Conservation (phyloP, 2,113 vertebrate species). For the Epinephelus lanceolatus region DNA sequence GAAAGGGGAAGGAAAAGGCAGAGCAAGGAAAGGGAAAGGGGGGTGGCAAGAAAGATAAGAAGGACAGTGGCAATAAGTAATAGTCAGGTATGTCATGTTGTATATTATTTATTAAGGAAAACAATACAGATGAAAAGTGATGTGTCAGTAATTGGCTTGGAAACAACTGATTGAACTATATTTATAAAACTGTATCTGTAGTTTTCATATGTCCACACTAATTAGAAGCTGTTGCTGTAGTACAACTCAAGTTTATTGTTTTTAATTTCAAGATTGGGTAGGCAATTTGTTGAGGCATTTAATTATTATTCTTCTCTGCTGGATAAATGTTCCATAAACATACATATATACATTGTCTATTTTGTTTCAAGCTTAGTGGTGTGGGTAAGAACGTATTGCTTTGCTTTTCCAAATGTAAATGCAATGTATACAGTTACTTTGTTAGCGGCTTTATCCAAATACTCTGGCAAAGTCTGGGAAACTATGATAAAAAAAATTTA, state of each 20-base stretch:
- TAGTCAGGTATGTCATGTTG: background rate
- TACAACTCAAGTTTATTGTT: conserved; percentile 7
- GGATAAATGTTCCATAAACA: background rate
- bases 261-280: background rate
- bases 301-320: background rate
- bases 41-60: conserved; percentile 72
- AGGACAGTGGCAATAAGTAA: conserved; percentile 60
- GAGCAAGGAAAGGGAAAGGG: conserved; percentile 67
- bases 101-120: background rate
- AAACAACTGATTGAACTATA: background rate
- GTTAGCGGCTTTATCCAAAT: background rate
- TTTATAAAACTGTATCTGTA: conserved; percentile 20
- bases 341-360: background rate
- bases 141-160: background rate
- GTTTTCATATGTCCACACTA: background rate
- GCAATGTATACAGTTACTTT: background rate
- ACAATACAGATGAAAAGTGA: conserved; percentile 9
- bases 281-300: background rate
- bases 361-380: background rate
- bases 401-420: conserved; percentile 21
- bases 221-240: conserved; percentile 13
- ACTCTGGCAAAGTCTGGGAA: conserved; percentile 17
- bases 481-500: background rate
- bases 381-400: background rate
- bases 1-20: conserved; percentile 48